These are phyloP conservation scores for Poeciliopsis prolifica DNA, from an alignment of 2,113 vertebrate species.

Conservation along the genomic window DNA sequence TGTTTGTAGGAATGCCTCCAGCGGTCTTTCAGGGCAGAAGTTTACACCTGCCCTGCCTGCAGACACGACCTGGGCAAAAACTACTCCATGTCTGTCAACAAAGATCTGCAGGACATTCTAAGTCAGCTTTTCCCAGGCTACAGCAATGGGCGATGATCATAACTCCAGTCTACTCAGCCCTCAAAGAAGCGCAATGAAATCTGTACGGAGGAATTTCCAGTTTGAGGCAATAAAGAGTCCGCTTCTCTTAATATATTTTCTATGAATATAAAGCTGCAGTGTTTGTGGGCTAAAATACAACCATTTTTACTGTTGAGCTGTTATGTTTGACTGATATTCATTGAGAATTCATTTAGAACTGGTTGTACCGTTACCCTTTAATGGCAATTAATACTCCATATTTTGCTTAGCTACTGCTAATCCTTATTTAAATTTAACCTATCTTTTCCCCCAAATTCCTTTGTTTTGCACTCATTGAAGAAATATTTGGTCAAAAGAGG, in stretches of 20 bases:
- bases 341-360: conserved; percentile 47
- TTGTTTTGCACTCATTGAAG: conserved; percentile 33
- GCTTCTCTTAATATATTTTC: conserved; percentile 81
- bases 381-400: conserved; percentile 16
- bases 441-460: conserved; percentile 21
- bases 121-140: conserved; percentile 97
- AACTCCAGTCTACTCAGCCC: conserved; percentile 17
- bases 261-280: conserved; percentile 67
- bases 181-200: conserved; percentile 57
- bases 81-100: conserved; percentile 88
- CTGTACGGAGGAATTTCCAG: conserved; percentile 70
- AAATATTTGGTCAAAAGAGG: neutral
- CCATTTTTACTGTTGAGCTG: conserved; percentile 42
- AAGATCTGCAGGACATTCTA: conserved; percentile 87
- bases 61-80: conserved; percentile 89
- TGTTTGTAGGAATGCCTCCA: conserved; percentile 90
- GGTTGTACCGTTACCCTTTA: conserved; percentile 42
- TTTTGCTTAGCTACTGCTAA: conserved; percentile 29
- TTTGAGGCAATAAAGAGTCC: conserved; percentile 71
- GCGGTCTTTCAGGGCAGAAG: conserved; percentile 92
- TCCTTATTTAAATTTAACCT: conserved; percentile 26
- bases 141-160: conserved; percentile 90
- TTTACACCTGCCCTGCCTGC: conserved; percentile 95
- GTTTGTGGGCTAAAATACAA: conserved; percentile 59
- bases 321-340: conserved; percentile 46